Conservation (phyloP, 1,140 invertebrate genomes). For the Drosophila virilis region DNA sequence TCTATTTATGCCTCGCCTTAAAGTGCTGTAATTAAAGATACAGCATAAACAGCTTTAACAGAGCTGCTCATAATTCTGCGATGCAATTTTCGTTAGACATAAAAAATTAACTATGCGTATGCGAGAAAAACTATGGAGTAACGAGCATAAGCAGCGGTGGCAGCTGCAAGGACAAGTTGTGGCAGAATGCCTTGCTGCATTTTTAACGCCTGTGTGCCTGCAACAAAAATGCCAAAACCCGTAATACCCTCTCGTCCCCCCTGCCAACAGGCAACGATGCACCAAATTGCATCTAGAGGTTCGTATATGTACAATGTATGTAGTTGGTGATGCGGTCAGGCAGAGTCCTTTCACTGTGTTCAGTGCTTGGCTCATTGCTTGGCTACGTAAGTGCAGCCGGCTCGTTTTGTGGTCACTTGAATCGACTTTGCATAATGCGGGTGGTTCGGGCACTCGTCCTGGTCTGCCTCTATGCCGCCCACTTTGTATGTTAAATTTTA, state of each 20-base stretch:
- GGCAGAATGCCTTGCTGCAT: conserved; percentile 56
- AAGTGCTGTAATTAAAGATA: no score
- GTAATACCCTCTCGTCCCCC: neutral
- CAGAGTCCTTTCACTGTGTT: conserved; percentile 30
- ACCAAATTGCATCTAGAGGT: conserved; percentile 31
- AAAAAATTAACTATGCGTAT: conserved; percentile 71
- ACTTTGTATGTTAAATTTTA: conserved; percentile 54
- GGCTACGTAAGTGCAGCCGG: conserved; percentile 34
- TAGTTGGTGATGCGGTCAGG: conserved; percentile 42
- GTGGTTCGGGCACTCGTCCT: neutral
- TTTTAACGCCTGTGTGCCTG: conserved; percentile 42
- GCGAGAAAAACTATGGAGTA: conserved; percentile 35
- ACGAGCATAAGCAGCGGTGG: conserved; percentile 27
- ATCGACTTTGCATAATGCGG: conserved; percentile 52
- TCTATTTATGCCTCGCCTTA: no score
- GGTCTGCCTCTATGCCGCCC: neutral
- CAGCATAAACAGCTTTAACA: conserved; percentile 16
- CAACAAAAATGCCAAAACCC: conserved; percentile 20
- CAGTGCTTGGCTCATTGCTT: conserved; percentile 23
- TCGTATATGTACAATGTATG: conserved; percentile 16
- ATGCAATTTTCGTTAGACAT: conserved; percentile 57
- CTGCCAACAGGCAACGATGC: neutral
- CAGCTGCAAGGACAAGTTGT: conserved; percentile 24
- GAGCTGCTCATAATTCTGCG: conserved; percentile 48
- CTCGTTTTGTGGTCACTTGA: conserved; percentile 61